Evolutionary conservation across 2,113 vertebrate species (phyloP), one percentile per base, ranked within the genome.

Genomic region (Antigone vipio): DNA sequence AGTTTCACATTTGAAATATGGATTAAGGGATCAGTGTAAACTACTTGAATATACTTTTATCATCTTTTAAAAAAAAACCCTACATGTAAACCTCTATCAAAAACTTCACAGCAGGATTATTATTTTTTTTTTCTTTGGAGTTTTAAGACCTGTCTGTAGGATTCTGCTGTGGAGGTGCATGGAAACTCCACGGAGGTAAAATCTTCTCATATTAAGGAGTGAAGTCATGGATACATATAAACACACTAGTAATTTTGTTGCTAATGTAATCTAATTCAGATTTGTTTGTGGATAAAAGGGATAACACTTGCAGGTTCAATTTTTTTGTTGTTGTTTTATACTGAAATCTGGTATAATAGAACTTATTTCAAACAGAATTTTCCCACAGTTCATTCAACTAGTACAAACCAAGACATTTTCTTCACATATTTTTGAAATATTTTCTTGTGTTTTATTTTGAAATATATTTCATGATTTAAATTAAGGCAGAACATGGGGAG

Each of bases 31-130:
- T 78, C 6, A 5, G 8, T 67, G 42, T 62, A 58, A 85, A 52
- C 13, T 26, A n/a, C 50, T 34, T 47, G 42, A 59, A 69, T 76
- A 40, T 23, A 16, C 12, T 29, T 2, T 0, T 50, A 52, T 52
- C 1, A 20, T 34, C 15, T 34, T 59, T 30, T 44, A 1, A 12
- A 27, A 17, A 55, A 83, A 56, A 34, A 20, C 0, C 5, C 6
- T 68, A 6, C 4, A 4, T 68, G 26, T 76, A 85, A 91, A 59
- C 6, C 10, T 24, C n/a, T 69, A 26, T n/a, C 12, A 56, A 32
- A 89, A 72, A n/a, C 40, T 38, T 85, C 35, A 42, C 22, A 53
- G 40, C 9, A 49, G n/a, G 40, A 38, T 38, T 38, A 38, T 44
- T 44, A 38, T 44, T 44, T 44, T 44, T 44, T 44, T 44, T 44